Evolutionary conservation across 1,140 invertebrate genomes (phyloP).

Genomic region (Euglossa dilemma): DNA sequence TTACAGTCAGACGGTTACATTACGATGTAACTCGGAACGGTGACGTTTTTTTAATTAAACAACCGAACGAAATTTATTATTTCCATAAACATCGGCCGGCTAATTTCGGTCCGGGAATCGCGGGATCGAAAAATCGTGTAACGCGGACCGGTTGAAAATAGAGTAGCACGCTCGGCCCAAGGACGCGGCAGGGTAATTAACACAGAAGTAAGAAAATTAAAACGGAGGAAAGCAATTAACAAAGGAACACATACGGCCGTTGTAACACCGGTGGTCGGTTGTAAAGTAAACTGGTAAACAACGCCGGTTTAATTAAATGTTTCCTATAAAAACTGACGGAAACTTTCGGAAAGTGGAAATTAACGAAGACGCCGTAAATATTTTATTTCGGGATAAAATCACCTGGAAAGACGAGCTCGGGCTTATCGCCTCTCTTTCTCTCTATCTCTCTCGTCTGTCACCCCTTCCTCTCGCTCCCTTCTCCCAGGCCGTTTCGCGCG

Average conservation of each 20-base stretch:
- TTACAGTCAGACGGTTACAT: not conserved
- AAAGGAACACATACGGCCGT: conserved; percentile 44
- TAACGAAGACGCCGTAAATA: conserved; percentile 54
- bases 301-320: conserved; percentile 50
- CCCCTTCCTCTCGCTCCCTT: not conserved
- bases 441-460: not conserved
- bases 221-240: conserved; percentile 50
- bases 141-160: not conserved
- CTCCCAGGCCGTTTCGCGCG: not conserved
- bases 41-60: not conserved
- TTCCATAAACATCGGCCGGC: not conserved
- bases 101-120: not conserved
- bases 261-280: conserved; percentile 28
- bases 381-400: conserved; percentile 48
- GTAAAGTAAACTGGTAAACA: conserved; percentile 45
- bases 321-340: conserved; percentile 40
- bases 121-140: conserved; percentile 19
- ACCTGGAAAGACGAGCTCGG: not conserved
- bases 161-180: not conserved
- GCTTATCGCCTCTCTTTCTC: too few species aligned
- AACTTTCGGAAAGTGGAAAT: conserved; percentile 42
- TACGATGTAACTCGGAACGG: not conserved
- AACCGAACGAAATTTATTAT: conserved; percentile 6
- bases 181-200: conserved; percentile 29
- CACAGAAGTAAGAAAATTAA: conserved; percentile 36